Evolutionary conservation across 2,888 invertebrate species (phyloP).

Genomic region (Gryllus longicercus): DNA sequence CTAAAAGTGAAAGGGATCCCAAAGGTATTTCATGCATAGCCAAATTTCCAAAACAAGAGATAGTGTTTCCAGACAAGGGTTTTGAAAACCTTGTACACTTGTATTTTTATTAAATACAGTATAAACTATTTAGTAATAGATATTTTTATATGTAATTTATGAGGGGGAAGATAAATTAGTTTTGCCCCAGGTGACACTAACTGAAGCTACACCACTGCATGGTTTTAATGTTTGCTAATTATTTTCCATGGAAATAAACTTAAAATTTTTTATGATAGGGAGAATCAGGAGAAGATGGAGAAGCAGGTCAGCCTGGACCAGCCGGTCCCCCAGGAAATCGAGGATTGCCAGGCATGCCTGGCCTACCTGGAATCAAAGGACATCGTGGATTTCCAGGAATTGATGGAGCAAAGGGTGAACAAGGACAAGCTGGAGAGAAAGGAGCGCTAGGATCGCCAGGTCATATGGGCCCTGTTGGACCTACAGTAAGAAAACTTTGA

Average conservation of each 20-base stretch:
- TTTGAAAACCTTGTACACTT: too few species aligned
- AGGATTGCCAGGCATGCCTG: slow-evolving; percentile 71
- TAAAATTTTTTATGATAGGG: slow-evolving; percentile 52
- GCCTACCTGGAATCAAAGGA: slow-evolving; percentile 77
- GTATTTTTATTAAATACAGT: too few species aligned
- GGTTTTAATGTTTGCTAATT: too few species aligned
- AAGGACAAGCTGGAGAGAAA: slow-evolving; percentile 71
- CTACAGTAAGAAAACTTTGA: slow-evolving; percentile 52
- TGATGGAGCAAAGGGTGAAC: slow-evolving; percentile 79
- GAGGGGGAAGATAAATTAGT: too few species aligned
- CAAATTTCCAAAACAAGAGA: too few species aligned
- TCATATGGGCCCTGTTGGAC: slow-evolving; percentile 68
- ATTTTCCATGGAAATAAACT: slow-evolving; percentile 7
- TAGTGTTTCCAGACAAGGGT: too few species aligned
- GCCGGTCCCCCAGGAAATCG: slow-evolving; percentile 69
- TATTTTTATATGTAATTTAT: too few species aligned
- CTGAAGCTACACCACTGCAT: too few species aligned
- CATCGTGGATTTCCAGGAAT: slow-evolving; percentile 76
- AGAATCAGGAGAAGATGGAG: slow-evolving; percentile 75
- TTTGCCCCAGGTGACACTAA: too few species aligned
- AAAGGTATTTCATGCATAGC: too few species aligned
- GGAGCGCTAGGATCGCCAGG: slow-evolving; percentile 65
- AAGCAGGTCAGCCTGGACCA: slow-evolving; percentile 68
- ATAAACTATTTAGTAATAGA: too few species aligned
- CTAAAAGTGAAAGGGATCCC: too few species aligned